These are phyloP conservation scores for Megalops cyprinoides DNA, from an alignment of 2,797 vertebrate species.

Conservation along the genomic window DNA sequence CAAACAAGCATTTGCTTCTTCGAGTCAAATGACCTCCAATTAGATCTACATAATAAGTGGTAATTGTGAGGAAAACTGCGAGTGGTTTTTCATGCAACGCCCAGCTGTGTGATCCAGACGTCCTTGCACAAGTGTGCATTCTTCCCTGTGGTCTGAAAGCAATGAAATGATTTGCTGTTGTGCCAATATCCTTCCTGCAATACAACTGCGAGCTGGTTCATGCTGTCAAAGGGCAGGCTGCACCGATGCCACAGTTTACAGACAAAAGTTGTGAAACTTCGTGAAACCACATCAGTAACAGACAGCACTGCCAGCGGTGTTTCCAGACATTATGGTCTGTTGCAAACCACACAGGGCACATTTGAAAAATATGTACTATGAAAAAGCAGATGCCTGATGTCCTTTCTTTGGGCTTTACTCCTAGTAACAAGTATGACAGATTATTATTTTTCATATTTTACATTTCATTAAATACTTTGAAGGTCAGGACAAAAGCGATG, in stretches of 20 bases:
- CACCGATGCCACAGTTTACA: constrained; percentile 54
- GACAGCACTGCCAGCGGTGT: constrained; percentile 2
- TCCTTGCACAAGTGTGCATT: too few species aligned
- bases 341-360: neutral
- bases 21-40: too few species aligned
- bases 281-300: neutral
- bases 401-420: constrained; percentile 33
- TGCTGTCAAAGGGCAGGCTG: constrained; percentile 57
- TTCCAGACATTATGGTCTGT: constrained; percentile 30
- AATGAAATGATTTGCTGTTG: too few species aligned
- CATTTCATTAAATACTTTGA: too few species aligned
- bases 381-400: neutral
- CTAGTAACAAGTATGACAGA: constrained; percentile 36
- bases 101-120: too few species aligned
- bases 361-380: neutral
- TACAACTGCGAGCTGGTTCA: constrained; percentile 31
- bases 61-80: too few species aligned
- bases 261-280: neutral
- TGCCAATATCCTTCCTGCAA: too few species aligned
- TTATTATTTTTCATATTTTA: constrained; percentile 27
- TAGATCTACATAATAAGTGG: too few species aligned
- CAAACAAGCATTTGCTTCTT: too few species aligned
- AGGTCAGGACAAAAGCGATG: too few species aligned
- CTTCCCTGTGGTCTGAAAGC: too few species aligned
- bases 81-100: too few species aligned